Evolutionary conservation across 2,113 vertebrate species (phyloP).

Genomic region (Ariopsis seemanni): DNA sequence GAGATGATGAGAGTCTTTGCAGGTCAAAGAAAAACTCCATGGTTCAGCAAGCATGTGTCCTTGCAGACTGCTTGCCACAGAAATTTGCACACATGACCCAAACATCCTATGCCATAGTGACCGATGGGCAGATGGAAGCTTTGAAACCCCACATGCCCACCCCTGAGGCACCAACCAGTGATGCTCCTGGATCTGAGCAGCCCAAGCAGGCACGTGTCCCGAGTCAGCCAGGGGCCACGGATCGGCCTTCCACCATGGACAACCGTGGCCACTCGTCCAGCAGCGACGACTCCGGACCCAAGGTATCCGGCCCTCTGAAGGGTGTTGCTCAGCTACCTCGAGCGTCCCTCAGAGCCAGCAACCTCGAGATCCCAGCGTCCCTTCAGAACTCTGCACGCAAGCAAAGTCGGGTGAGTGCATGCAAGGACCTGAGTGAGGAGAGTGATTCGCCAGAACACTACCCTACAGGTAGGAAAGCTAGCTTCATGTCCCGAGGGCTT

Average conservation of each 20-base stretch:
- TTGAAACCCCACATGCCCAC: constrained; percentile 48
- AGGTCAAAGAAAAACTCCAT: constrained; percentile 81
- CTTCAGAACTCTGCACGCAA: constrained; percentile 65
- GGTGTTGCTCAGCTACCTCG: constrained; percentile 55
- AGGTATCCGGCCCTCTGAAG: constrained; percentile 53
- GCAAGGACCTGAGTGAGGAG: constrained; percentile 75
- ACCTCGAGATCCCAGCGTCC: constrained; percentile 68
- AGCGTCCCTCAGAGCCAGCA: constrained; percentile 60
- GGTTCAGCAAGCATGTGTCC: constrained; percentile 71
- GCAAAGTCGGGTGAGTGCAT: constrained; percentile 71
- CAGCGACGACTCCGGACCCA: constrained; percentile 67
- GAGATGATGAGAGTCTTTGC: constrained; percentile 73
- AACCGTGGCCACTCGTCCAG: constrained; percentile 65
- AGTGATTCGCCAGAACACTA: constrained; percentile 72
- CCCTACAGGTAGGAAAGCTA: constrained; percentile 75
- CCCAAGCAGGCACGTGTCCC: constrained; percentile 41
- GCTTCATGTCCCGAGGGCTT: constrained; percentile 80
- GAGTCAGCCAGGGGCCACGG: constrained; percentile 47
- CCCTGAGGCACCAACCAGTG: constrained; percentile 38
- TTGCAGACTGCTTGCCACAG: constrained; percentile 72
- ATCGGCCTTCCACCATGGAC: constrained; percentile 56
- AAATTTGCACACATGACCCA: constrained; percentile 69
- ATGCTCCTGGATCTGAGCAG: constrained; percentile 52
- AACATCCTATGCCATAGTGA: constrained; percentile 57
- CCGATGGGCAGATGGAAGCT: constrained; percentile 61